Evolutionary conservation across 2,113 vertebrate species (phyloP).

Genomic region (Saccopteryx leptura): DNA sequence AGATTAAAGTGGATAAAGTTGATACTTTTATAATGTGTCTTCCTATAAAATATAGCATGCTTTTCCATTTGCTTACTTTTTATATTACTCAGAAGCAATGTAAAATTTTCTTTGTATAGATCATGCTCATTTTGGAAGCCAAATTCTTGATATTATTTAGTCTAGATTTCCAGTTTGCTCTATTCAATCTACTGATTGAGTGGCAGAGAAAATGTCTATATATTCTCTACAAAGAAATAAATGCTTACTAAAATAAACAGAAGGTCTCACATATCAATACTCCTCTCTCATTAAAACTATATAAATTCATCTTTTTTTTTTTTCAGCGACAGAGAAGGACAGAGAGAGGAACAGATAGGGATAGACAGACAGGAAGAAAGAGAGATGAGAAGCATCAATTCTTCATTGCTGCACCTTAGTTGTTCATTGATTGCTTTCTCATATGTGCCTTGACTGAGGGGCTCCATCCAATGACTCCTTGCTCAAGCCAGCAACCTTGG

Average conservation of each 20-base stretch:
- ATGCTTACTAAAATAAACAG: background rate
- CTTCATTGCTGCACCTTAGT: too few species aligned
- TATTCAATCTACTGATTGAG: background rate
- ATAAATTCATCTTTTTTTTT: background rate
- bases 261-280: background rate
- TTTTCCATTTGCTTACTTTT: background rate
- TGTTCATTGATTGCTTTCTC: too few species aligned
- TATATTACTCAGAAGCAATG: background rate
- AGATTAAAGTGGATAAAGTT: background rate
- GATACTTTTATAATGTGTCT: background rate
- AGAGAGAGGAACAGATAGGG: too few species aligned
- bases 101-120: background rate
- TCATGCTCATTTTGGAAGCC: background rate
- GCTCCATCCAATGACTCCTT: too few species aligned
- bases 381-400: too few species aligned
- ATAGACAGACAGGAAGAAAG: too few species aligned
- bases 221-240: background rate
- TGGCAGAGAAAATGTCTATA: background rate
- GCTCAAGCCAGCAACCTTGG: too few species aligned
- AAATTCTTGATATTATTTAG: slow-evolving; percentile 3
- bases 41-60: background rate
- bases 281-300: background rate
- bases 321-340: background rate
- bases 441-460: too few species aligned
- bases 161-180: background rate